These are phyloP conservation scores for Dryas iulia DNA, from an alignment of 1,140 invertebrate genomes.

Conservation along the genomic window DNA sequence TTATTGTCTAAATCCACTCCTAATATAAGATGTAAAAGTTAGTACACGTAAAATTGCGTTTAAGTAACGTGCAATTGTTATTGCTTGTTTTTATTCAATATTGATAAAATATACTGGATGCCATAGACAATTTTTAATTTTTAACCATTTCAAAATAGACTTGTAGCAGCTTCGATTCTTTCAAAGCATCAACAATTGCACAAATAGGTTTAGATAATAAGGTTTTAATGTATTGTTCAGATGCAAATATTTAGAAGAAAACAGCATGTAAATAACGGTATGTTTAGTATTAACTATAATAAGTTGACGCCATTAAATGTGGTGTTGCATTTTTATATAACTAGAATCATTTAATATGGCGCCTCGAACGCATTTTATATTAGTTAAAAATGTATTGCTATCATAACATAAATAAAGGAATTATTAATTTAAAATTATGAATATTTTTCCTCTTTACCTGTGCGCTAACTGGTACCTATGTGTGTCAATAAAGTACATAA, in stretches of 20 bases:
- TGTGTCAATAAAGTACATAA: conserved; percentile 25
- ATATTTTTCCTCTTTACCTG: conserved; percentile 29
- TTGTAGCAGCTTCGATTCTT: conserved; percentile 24
- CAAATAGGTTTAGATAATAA: conserved; percentile 65
- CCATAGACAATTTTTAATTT: conserved; percentile 46
- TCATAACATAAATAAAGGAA: conserved; percentile 38
- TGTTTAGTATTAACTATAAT: conserved; percentile 61
- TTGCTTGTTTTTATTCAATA: conserved; percentile 40
- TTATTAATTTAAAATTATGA: conserved; percentile 37
- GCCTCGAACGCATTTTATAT: conserved; percentile 52
- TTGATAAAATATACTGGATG: conserved; percentile 30
- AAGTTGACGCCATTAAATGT: conserved; percentile 47
- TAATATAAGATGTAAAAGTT: conserved; percentile 58
- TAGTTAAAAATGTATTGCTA: conserved; percentile 46
- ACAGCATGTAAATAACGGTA: conserved; percentile 73
- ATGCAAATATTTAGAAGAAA: conserved; percentile 79
- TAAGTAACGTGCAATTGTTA: conserved; percentile 71
- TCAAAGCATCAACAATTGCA: conserved; percentile 66
- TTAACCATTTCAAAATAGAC: conserved; percentile 34
- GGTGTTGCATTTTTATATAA: conserved; percentile 64
- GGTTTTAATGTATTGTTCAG: conserved; percentile 79
- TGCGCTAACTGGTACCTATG: conserved; percentile 45
- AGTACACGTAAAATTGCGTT: conserved; percentile 55
- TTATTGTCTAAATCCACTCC: conserved; percentile 75
- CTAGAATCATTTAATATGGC: conserved; percentile 47